Conservation (phyloP, 2,888 invertebrate genomes). For the Salticus scenicus region DNA sequence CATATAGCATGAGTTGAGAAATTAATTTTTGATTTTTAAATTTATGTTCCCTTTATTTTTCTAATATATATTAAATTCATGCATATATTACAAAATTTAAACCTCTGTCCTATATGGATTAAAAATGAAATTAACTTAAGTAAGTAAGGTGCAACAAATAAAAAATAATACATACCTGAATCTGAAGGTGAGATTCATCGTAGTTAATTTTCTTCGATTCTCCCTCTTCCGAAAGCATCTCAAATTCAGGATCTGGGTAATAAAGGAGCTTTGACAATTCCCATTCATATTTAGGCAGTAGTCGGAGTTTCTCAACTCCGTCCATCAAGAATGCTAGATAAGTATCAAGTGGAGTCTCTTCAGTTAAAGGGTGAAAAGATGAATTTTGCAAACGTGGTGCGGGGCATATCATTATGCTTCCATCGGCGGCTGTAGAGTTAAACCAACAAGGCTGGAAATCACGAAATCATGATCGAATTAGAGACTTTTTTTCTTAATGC, state of each 20-base stretch:
- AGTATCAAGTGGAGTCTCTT: constrained; percentile 71
- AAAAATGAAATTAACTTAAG: too few relatives aligned
- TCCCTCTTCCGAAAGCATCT: constrained; percentile 71
- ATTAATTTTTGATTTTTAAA: too few relatives aligned
- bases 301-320: constrained; percentile 73
- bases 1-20: too few relatives aligned
- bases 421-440: constrained; percentile 45
- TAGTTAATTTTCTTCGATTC: constrained; percentile 72
- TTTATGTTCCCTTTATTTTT: too few relatives aligned
- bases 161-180: too few relatives aligned
- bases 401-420: constrained; percentile 73
- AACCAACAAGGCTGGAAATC: constrained; percentile 41
- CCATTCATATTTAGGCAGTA: constrained; percentile 69
- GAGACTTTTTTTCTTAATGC: too few relatives aligned
- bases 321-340: constrained; percentile 75
- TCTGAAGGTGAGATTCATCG: constrained; percentile 72
- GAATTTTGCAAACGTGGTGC: constrained; percentile 70
- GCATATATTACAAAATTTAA: too few relatives aligned
- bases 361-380: constrained; percentile 64
- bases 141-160: too few relatives aligned
- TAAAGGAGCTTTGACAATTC: constrained; percentile 73
- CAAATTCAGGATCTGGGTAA: constrained; percentile 74
- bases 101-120: too few relatives aligned
- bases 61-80: too few relatives aligned
- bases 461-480: too few relatives aligned